A percentile compares a stretch with the other conserved stretches of the same genome.
Conservation (phyloP, 2,113 vertebrate genomes). For the Hemiprocne comata region DNA sequence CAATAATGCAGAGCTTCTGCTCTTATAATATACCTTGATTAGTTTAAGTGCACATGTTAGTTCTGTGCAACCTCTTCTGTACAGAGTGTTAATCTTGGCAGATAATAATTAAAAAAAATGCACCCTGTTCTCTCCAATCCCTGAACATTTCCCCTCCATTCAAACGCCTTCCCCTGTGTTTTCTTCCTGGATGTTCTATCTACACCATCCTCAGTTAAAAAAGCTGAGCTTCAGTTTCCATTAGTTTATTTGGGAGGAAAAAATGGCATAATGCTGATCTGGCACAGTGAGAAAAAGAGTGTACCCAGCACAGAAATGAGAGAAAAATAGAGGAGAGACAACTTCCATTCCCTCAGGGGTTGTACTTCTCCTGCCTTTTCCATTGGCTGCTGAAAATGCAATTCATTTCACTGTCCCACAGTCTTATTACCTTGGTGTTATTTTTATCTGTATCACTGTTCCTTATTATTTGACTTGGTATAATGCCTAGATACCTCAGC, state of each 20-base stretch:
- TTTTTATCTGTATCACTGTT: background rate
- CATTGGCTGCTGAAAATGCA: background rate
- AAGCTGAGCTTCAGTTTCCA: background rate
- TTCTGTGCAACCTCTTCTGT: background rate
- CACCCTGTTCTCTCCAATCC: background rate
- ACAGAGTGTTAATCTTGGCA: background rate
- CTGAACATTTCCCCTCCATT: background rate
- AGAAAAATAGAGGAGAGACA: background rate
- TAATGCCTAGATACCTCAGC: background rate
- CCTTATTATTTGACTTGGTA: slow-evolving; percentile 11
- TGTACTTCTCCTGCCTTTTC: background rate
- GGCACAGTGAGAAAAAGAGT: background rate
- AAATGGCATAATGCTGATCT: background rate
- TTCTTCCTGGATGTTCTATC: background rate
- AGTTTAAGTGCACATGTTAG: background rate
- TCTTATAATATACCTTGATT: fast-evolving
- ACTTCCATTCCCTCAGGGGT: background rate
- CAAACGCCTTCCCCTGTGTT: background rate
- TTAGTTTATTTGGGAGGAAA: background rate
- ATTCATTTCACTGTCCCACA: background rate
- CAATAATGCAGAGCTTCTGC: background rate
- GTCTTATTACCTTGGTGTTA: background rate
- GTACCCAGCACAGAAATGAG: background rate
- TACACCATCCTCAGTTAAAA: background rate
- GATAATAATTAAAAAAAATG: background rate